phyloP scores from a whole-genome alignment of 2,113 vertebrate species.

The Nematolebias whitei region DNA sequence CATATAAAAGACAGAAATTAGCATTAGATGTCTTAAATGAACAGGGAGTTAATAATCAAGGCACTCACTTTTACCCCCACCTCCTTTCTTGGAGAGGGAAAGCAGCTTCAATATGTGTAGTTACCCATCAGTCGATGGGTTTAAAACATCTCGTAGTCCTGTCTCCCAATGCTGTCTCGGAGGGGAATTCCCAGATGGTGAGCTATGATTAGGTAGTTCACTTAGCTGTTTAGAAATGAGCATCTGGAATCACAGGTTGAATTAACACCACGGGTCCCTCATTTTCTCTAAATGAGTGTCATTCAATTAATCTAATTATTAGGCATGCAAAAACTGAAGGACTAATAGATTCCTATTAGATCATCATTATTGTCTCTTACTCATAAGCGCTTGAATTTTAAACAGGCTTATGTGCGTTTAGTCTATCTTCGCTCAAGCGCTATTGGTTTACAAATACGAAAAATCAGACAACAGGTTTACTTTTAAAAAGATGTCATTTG shows the following conservation, averaged over 20 bases:
- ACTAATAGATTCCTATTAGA: conserved; percentile 79
- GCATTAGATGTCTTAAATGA: conserved; percentile 79
- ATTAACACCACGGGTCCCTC: conserved; percentile 75
- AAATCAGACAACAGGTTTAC: conserved; percentile 46
- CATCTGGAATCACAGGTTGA: conserved; percentile 82
- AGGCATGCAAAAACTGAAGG: conserved; percentile 74
- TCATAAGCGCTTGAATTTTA: conserved; percentile 68
- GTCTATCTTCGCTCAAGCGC: conserved; percentile 17
- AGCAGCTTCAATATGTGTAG: conserved; percentile 68
- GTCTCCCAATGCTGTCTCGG: conserved; percentile 69
- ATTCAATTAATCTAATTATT: conserved; percentile 84
- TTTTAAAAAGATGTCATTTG: conserved; percentile 65
- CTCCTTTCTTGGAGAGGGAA: conserved; percentile 60
- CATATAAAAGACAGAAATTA: conserved; percentile 81
- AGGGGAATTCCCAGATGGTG: conserved; percentile 79
- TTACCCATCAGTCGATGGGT: conserved; percentile 64
- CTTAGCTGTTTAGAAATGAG: conserved; percentile 77
- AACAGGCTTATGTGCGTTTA: conserved; percentile 31
- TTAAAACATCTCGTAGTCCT: conserved; percentile 67
- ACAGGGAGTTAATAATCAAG: conserved; percentile 81
- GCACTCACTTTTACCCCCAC: conserved; percentile 58
- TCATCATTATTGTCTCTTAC: conserved; percentile 71
- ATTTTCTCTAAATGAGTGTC: conserved; percentile 79
- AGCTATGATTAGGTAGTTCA: conserved; percentile 76
- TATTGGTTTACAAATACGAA: conserved; percentile 30